phyloP scores from a whole-genome alignment of 1,140 invertebrate species.

The Myzus persicae region DNA sequence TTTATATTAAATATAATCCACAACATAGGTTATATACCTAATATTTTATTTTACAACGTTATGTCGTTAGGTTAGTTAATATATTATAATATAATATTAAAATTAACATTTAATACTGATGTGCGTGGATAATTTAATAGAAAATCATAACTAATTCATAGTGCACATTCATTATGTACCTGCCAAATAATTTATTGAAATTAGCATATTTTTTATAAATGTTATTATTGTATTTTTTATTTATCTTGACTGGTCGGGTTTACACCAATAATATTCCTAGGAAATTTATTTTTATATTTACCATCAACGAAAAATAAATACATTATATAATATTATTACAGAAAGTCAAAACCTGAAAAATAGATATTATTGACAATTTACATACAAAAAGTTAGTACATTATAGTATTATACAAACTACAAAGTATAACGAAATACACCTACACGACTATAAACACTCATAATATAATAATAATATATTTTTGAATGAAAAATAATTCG shows the following conservation, averaged over 20 bases:
- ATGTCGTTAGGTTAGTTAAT: neutral
- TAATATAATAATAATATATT: neutral
- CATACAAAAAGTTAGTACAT: neutral
- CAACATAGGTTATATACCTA: neutral
- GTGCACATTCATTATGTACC: neutral
- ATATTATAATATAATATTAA: constrained; percentile 3
- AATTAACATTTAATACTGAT: neutral
- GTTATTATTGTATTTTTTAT: neutral
- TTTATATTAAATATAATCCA: neutral
- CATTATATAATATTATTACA: no score
- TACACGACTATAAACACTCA: neutral
- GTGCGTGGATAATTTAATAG: neutral
- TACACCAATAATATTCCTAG: neutral
- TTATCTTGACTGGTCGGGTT: neutral
- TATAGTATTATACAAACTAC: neutral
- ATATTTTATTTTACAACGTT: neutral
- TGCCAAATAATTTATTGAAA: neutral
- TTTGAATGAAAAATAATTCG: neutral
- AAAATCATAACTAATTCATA: neutral
- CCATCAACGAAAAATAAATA: neutral
- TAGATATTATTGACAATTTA: neutral
- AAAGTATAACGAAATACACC: neutral
- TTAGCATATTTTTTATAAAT: neutral
- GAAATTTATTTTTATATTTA: neutral
- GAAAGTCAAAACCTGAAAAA: neutral